Evolutionary conservation across 2,888 invertebrate species (phyloP).

Genomic region (Dryadula phaetusa): DNA sequence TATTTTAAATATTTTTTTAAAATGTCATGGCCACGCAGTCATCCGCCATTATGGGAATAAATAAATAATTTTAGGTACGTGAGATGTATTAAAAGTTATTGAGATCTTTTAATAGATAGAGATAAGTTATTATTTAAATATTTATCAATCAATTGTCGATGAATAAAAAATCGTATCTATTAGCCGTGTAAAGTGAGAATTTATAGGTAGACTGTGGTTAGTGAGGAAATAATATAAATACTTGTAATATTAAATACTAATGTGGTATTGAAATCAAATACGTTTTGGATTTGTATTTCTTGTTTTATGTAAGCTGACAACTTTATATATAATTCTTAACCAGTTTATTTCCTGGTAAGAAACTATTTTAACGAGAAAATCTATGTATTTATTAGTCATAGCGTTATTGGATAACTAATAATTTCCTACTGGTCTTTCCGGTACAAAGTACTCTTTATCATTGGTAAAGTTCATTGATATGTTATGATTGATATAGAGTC

Average conservation of each 20-base stretch:
- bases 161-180: background rate
- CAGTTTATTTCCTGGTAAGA: background rate
- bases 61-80: slow-evolving; percentile 14
- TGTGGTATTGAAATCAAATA: slow-evolving; percentile 19
- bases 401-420: background rate
- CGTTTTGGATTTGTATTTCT: slow-evolving; percentile 16
- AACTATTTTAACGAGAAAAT: background rate
- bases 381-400: background rate
- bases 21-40: slow-evolving; percentile 2
- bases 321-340: background rate
- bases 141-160: slow-evolving; percentile 2
- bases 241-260: slow-evolving; percentile 12
- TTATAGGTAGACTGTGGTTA: slow-evolving; percentile 6
- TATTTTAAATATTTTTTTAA: background rate
- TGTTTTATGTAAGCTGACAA: slow-evolving; percentile 11
- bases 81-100: background rate
- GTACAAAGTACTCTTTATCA: background rate
- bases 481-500: background rate
- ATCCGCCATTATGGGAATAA: slow-evolving; percentile 9
- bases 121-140: background rate
- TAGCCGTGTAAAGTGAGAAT: slow-evolving; percentile 3
- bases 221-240: background rate
- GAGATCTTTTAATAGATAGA: background rate
- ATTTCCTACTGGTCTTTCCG: slow-evolving; percentile 11
- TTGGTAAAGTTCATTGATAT: background rate